Conservation (phyloP, 1,140 invertebrate species). For the Eurosta solidaginis region DNA sequence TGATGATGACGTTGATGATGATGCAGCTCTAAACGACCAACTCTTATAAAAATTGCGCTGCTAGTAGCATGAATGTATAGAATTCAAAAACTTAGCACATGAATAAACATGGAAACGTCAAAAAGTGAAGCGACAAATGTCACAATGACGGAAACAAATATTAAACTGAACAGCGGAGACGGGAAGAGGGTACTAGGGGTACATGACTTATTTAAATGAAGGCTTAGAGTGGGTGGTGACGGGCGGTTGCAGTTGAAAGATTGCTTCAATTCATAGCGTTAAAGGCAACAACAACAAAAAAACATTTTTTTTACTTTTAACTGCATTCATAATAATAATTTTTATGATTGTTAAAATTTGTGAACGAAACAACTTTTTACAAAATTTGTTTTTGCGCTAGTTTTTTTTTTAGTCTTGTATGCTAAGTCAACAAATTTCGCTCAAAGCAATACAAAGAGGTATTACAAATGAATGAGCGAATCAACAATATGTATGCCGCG, state of each 20-base stretch:
- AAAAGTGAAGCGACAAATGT: slow-evolving; percentile 25
- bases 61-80: slow-evolving; percentile 4
- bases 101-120: slow-evolving; percentile 27
- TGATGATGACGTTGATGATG: no score
- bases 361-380: no score
- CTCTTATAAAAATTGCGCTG: not conserved
- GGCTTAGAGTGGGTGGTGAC: not conserved
- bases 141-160: slow-evolving; percentile 17
- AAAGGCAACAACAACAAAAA: not conserved
- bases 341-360: no score
- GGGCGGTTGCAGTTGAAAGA: not conserved
- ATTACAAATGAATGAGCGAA: not conserved
- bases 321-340: no score
- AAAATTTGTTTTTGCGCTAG: no score
- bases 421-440: not conserved
- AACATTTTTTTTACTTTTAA: no score
- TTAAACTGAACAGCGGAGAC: no score
- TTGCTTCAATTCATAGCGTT: slow-evolving; percentile 4
- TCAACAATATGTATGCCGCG: not conserved
- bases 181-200: no score
- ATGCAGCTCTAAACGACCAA: no score
- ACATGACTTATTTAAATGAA: no score
- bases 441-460: not conserved
- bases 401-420: slow-evolving; percentile 5
- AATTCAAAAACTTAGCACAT: slow-evolving; percentile 26